phyloP scores from a whole-genome alignment of 2,888 invertebrate genomes.

The Tinea trinotella region DNA sequence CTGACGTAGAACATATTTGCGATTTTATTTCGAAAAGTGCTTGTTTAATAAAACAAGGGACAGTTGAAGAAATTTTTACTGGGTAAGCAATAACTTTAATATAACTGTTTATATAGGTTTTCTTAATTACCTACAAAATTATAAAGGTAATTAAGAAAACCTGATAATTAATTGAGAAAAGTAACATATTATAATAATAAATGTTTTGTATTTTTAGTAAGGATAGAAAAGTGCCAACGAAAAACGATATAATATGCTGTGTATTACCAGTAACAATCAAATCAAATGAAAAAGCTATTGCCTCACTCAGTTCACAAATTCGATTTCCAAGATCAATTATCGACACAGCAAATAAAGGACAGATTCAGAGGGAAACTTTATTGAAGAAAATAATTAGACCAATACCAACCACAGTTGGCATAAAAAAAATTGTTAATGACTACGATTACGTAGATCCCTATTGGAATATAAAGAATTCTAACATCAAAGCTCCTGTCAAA shows the following conservation, averaged over 20 bases:
- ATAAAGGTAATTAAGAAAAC: too few relatives aligned
- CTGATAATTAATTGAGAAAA: too few relatives aligned
- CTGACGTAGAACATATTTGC: constrained; percentile 14
- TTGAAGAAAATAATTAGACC: constrained; percentile 23
- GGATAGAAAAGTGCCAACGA: constrained; percentile 21
- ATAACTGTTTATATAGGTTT: too few relatives aligned
- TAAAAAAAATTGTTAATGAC: constrained; percentile 36
- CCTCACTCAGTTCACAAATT: neutral
- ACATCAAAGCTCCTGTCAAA: constrained; percentile 31
- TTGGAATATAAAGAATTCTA: constrained; percentile 51
- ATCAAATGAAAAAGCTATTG: neutral
- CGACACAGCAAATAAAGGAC: neutral
- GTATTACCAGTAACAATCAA: constrained; percentile 34
- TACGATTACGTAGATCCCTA: constrained; percentile 52
- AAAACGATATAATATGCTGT: constrained; percentile 35
- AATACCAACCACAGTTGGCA: constrained; percentile 26
- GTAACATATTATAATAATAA: neutral
- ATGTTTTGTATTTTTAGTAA: neutral
- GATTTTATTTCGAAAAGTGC: neutral
- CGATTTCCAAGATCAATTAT: constrained; percentile 2
- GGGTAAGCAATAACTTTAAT: neutral
- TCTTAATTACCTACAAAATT: too few relatives aligned
- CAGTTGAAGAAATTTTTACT: neutral
- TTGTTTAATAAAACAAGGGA: neutral
- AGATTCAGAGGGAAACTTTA: constrained; percentile 8